Conservation (phyloP, 2,113 vertebrate genomes). For the Sphyrna mokarran region DNA sequence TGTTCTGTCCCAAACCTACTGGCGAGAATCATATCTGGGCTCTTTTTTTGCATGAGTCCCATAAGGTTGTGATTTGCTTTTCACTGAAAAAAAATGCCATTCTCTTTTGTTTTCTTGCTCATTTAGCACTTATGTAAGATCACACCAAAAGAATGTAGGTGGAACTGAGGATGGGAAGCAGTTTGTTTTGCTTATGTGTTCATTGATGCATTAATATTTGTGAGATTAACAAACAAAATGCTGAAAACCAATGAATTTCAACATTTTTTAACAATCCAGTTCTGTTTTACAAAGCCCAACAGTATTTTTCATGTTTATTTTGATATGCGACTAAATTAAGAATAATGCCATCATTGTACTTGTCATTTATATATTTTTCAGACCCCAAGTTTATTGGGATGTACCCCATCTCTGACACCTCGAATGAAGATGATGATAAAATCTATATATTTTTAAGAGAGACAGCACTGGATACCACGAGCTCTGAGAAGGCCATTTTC, state of each 20-base stretch:
- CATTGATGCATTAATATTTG: neutral
- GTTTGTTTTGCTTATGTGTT: neutral
- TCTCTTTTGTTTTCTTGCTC: no score
- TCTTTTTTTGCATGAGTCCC: no score
- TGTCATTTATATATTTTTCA: constrained; percentile 43
- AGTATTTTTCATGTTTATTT: neutral
- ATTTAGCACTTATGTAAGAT: no score
- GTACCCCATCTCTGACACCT: constrained; percentile 69
- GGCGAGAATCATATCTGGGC: no score
- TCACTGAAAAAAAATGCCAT: no score
- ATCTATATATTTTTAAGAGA: constrained; percentile 80
- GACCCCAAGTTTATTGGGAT: constrained; percentile 66
- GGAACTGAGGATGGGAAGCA: neutral
- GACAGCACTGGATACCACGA: constrained; percentile 61
- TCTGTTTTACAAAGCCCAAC: neutral
- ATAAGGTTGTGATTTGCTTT: no score
- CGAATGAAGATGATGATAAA: constrained; percentile 71
- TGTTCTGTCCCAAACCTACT: no score
- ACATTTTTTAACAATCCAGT: neutral
- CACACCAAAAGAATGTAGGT: neutral
- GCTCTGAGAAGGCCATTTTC: constrained; percentile 65
- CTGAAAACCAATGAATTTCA: neutral
- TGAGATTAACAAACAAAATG: neutral
- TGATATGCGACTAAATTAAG: neutral
- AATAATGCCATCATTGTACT: neutral